These are phyloP conservation scores for Epinotia nisella DNA, from an alignment of 2,888 invertebrate species.

Conservation along the genomic window DNA sequence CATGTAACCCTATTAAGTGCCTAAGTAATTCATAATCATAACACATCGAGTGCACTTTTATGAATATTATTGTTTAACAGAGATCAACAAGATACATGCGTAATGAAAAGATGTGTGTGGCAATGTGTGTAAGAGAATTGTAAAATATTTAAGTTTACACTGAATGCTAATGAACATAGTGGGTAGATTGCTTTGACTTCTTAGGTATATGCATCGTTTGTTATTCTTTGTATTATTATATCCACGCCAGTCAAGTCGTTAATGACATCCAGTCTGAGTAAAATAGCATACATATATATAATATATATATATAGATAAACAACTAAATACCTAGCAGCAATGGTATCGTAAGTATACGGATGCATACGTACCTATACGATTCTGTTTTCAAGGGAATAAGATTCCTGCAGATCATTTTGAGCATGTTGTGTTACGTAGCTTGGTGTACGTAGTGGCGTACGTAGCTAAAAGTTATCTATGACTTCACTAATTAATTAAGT, in stretches of 20 bases:
- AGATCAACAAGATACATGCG: background rate
- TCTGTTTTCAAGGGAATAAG: background rate
- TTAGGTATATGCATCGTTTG: background rate
- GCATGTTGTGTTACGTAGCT: background rate
- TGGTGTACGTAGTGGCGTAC: no score
- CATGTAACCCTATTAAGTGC: no score
- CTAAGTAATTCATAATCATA: no score
- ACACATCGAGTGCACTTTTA: no score
- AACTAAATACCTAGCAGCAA: background rate
- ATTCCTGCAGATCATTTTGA: background rate
- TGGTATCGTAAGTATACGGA: background rate
- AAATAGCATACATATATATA: background rate
- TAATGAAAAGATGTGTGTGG: background rate
- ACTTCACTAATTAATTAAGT: background rate
- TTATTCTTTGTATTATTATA: background rate
- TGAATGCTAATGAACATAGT: background rate
- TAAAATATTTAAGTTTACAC: background rate
- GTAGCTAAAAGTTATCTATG: no score
- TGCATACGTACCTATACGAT: background rate
- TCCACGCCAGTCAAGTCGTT: background rate
- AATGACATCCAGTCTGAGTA: slow-evolving; percentile 3
- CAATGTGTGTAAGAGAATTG: background rate
- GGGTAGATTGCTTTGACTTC: background rate
- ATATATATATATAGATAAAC: no score
- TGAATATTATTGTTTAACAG: background rate